Evolutionary conservation across 1,140 invertebrate species (phyloP).

Genomic region (Magallana angulata): DNA sequence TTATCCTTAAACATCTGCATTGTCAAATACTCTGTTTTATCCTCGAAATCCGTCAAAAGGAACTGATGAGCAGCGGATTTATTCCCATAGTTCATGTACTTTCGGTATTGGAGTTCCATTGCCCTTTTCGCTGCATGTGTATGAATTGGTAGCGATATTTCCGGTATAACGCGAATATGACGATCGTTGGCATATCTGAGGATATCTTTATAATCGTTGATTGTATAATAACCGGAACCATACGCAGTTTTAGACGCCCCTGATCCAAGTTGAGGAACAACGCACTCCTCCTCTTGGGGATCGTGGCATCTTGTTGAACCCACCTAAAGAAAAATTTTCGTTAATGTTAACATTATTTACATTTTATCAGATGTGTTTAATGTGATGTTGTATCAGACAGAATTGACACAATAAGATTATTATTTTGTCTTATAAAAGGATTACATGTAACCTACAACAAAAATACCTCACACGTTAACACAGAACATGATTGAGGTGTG

Average conservation of each 20-base stretch:
- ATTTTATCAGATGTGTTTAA: no score
- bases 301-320: constrained; percentile 72
- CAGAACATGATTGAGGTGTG: no score
- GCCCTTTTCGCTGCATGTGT: constrained; percentile 72
- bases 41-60: constrained; percentile 62
- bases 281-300: constrained; percentile 61
- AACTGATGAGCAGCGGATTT: constrained; percentile 52
- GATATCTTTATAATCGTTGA: constrained; percentile 71
- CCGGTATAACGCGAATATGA: constrained; percentile 74
- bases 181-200: constrained; percentile 67
- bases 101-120: constrained; percentile 65
- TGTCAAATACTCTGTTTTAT: constrained; percentile 66
- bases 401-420: no score
- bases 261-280: constrained; percentile 72
- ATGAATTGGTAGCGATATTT: constrained; percentile 76
- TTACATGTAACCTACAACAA: no score
- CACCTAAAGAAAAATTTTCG: constrained; percentile 57
- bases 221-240: constrained; percentile 73
- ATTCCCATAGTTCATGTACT: constrained; percentile 43
- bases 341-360: no score
- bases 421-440: no score
- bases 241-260: constrained; percentile 58
- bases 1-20: constrained; percentile 72
- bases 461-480: no score
- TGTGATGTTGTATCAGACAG: no score